Evolutionary conservation across 1,140 invertebrate species (phyloP), one percentile per base, ranked within the genome.

Genomic region (Brachionus sp.): DNA sequence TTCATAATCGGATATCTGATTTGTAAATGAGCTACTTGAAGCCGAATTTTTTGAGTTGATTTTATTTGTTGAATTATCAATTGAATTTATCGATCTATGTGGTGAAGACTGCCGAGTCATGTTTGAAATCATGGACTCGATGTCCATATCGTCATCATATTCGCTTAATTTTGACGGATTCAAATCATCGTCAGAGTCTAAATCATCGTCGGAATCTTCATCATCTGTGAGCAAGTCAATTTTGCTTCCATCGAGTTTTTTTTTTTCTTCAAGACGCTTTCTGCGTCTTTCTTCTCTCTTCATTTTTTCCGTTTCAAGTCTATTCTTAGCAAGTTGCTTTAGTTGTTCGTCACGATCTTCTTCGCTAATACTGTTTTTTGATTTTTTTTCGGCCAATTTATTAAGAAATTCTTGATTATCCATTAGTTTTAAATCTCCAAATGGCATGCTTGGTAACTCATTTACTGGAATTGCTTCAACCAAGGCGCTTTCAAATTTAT

Each of bases 81-180:
- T 23, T 46, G 70, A 75, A 50, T 75, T 75, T 3, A 46, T 46
- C 2, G 70, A 75, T n/a, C 70, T 23, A 13, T 75, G 70, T 0
- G 70, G 70, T 13, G 70, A 75, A 29, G 70, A 75, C 25, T 75
- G 70, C 19, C 70, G 70, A 46, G 70, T 75, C 42, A 75, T 44
- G 25, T 75, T 75, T 1, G 70, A 75, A 13, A 75, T 46, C 70
- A 75, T 75, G 39, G 70, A 75, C 25, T 75, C 70, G 16, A 46
- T 50, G 25, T 75, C 70, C 44, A 46, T 75, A 46, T 75, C 70
- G 25, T 75, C 70, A 25, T 75, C 70, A 46, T 75, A 75, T 75
- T 75, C 70, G 12, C 70, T 75, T 39, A 75, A 4, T 29, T 75
- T 75, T 23, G 70, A 75, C 39, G 70, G 70, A 46, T 75, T 75